These are phyloP conservation scores for Calonectris borealis DNA, from an alignment of 2,113 vertebrate species.

Conservation along the genomic window DNA sequence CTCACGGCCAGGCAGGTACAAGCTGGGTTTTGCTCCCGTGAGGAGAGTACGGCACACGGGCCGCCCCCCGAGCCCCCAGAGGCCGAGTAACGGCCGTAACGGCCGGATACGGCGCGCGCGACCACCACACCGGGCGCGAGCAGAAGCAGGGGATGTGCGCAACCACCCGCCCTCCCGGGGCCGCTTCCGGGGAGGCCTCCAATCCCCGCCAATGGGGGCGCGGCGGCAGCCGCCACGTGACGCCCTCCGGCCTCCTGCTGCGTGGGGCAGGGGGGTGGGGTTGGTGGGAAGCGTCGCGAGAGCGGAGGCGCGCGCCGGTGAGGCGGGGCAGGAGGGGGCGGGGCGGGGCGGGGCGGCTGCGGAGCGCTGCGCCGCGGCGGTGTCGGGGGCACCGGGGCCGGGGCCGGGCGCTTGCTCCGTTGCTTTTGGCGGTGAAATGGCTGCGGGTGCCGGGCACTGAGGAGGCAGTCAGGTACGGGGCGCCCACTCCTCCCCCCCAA, in stretches of 20 bases:
- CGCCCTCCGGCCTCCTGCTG: not conserved
- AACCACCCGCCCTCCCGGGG: too few relatives aligned
- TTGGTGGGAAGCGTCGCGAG: too few relatives aligned
- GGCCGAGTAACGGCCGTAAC: not conserved
- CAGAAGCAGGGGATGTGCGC: accelerated
- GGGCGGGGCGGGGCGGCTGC: too few relatives aligned
- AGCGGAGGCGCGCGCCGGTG: too few relatives aligned
- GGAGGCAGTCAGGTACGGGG: too few relatives aligned
- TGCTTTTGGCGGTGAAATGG: too few relatives aligned
- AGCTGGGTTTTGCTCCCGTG: not conserved
- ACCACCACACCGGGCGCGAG: accelerated
- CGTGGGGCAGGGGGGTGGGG: too few relatives aligned
- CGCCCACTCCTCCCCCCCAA: too few relatives aligned
- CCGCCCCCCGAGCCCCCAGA: not conserved
- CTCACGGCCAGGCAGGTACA: not conserved
- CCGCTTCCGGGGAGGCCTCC: not conserved
- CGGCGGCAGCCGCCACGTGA: not conserved
- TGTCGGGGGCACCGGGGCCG: not conserved
- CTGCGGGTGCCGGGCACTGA: too few relatives aligned
- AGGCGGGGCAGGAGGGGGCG: too few relatives aligned
- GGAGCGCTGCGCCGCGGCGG: too few relatives aligned
- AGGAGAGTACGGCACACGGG: accelerated
- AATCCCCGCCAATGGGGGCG: not conserved
- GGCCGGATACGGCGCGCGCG: accelerated
- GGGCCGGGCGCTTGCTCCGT: too few relatives aligned